Evolutionary conservation across 2,113 vertebrate species (phyloP).

Genomic region (Scomber colias): DNA sequence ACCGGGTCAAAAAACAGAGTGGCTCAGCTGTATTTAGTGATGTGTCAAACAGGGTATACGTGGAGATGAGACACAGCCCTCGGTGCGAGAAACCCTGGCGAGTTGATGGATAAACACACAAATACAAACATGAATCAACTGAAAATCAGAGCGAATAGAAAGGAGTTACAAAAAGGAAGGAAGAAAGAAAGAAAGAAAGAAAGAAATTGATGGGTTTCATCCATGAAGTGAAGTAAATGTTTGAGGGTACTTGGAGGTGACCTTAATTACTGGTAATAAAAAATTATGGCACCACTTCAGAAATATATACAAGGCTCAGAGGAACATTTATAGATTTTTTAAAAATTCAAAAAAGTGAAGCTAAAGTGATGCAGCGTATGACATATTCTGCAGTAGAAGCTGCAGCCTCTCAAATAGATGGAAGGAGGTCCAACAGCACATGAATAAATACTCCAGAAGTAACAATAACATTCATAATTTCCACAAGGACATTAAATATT

Average conservation of each 20-base stretch:
- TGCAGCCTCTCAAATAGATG: constrained; percentile 4
- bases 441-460: no score
- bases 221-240: neutral
- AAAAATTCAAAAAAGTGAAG: neutral
- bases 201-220: neutral
- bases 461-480: neutral
- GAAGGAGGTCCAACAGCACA: no score
- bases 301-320: neutral
- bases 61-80: constrained; percentile 64
- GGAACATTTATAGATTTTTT: neutral
- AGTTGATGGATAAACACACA: constrained; percentile 43
- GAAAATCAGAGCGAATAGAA: neutral
- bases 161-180: neutral
- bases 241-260: neutral
- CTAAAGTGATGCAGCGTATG: no score
- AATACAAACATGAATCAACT: constrained; percentile 38
- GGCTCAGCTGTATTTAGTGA: constrained; percentile 66
- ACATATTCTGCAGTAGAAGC: no score
- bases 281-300: neutral
- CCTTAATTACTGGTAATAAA: constrained; percentile 7
- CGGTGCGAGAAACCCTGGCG: constrained; percentile 42
- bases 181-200: neutral
- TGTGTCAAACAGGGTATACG: constrained; percentile 61
- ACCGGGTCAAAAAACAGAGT: constrained; percentile 23
- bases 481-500: no score